phyloP scores from a whole-genome alignment of 2,888 invertebrate genomes.

The Bimastos eiseni region DNA sequence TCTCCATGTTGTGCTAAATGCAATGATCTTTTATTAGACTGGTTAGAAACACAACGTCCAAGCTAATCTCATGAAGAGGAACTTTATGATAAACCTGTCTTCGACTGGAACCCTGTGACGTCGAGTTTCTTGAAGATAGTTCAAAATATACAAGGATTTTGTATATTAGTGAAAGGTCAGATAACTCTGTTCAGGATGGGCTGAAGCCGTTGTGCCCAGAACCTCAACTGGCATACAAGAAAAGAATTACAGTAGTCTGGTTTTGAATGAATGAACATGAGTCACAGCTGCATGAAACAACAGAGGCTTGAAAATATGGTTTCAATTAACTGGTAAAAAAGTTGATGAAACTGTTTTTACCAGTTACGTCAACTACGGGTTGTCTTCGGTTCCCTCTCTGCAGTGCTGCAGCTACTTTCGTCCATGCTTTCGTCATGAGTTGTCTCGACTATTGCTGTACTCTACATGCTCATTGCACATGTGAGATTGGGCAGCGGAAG shows the following conservation, averaged over 20 bases:
- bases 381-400: too few species aligned
- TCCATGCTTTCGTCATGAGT: too few species aligned
- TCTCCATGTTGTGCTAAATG: not conserved
- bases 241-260: not conserved
- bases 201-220: not conserved
- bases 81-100: not conserved
- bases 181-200: not conserved
- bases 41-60: not conserved
- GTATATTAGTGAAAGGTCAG: not conserved
- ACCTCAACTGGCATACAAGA: not conserved
- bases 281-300: too few species aligned
- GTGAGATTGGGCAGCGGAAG: too few species aligned
- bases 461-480: too few species aligned
- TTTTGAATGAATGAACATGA: too few species aligned
- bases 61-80: not conserved
- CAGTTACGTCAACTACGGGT: too few species aligned
- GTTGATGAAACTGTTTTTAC: too few species aligned
- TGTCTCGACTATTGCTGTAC: too few species aligned
- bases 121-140: not conserved
- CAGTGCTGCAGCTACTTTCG: too few species aligned
- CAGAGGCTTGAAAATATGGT: too few species aligned
- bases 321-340: too few species aligned
- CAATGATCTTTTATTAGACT: not conserved
- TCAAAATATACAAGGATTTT: not conserved
- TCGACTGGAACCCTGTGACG: not conserved